phyloP scores from a whole-genome alignment of 2,797 vertebrate species.

The Gadopsis marmoratus region DNA sequence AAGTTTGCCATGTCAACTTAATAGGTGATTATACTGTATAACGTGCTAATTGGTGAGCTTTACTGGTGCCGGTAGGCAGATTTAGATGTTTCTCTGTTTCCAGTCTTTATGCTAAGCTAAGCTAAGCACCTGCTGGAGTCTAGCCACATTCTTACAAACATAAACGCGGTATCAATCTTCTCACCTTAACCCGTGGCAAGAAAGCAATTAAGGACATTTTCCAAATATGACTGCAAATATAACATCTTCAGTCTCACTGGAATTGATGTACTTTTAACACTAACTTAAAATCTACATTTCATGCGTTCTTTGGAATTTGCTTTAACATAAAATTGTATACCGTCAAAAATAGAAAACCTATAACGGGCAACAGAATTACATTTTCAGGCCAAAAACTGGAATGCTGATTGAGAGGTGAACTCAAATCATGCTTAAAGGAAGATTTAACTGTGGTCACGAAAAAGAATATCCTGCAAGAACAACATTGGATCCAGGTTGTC shows the following conservation, averaged over 20 bases:
- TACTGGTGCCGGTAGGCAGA: too few species aligned
- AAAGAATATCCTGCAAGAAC: background rate
- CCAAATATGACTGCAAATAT: background rate
- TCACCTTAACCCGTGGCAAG: background rate
- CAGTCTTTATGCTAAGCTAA: background rate
- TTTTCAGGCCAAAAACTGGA: background rate
- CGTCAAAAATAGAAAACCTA: background rate
- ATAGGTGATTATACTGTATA: too few species aligned
- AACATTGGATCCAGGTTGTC: slow-evolving; percentile 36
- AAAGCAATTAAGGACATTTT: background rate
- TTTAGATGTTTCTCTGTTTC: background rate
- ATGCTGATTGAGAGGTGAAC: background rate
- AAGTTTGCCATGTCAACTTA: background rate
- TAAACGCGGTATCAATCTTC: background rate
- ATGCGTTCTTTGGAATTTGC: background rate
- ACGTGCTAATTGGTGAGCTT: too few species aligned
- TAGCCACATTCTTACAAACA: background rate
- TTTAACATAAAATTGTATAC: background rate
- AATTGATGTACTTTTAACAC: background rate
- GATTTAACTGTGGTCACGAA: slow-evolving; percentile 7
- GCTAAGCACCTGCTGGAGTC: background rate
- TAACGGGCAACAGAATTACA: too few species aligned
- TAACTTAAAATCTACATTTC: background rate
- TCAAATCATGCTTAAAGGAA: background rate
- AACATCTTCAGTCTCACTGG: background rate